Evolutionary conservation across 2,888 invertebrate genomes (phyloP).

Genomic region (Rhamphomyia laevipes): DNA sequence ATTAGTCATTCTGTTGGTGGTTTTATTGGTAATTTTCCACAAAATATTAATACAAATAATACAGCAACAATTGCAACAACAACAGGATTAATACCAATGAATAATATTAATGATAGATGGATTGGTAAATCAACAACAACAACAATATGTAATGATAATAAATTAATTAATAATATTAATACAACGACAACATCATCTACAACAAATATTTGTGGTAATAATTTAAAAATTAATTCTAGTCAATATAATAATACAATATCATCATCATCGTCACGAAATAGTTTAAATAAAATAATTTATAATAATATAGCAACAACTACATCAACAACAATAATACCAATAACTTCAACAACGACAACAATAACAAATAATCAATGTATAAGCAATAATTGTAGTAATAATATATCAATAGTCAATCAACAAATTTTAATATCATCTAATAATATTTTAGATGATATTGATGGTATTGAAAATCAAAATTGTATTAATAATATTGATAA

Average conservation of each 20-base stretch:
- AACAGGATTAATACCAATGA: neutral
- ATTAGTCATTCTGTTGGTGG: neutral
- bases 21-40: neutral
- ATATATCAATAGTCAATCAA: neutral
- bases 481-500: neutral
- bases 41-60: neutral
- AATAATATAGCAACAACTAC: slow-evolving; percentile 1
- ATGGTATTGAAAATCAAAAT: neutral
- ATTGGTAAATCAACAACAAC: too few relatives aligned
- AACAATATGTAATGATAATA: too few relatives aligned
- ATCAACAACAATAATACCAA: slow-evolving; percentile 12
- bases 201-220: neutral
- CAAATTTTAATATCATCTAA: neutral
- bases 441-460: neutral
- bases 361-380: neutral
- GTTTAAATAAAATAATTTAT: neutral
- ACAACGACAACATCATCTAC: neutral
- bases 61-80: neutral
- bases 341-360: slow-evolving; percentile 3
- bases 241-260: neutral
- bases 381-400: too few relatives aligned
- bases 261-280: neutral
- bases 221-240: neutral
- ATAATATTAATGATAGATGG: too few relatives aligned
- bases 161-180: too few relatives aligned